These are phyloP conservation scores for Mormyrus lacerda DNA, from an alignment of 2,113 vertebrate genomes.

Conservation along the genomic window DNA sequence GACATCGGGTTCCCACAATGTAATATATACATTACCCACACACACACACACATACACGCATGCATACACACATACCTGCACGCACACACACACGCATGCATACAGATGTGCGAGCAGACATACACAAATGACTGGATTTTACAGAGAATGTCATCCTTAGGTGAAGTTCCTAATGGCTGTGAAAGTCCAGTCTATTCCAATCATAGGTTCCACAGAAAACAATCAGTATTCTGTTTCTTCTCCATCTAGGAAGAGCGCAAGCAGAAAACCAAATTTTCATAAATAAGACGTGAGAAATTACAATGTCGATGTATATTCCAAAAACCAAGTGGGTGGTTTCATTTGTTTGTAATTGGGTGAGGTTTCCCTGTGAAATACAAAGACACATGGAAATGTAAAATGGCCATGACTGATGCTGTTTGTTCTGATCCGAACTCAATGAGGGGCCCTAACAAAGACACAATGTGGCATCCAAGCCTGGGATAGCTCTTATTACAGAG, in stretches of 20 bases:
- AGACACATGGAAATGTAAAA: background rate
- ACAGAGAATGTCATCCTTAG: background rate
- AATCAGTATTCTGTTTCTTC: background rate
- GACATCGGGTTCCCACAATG: background rate
- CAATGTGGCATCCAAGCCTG: background rate
- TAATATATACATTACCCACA: too few species aligned
- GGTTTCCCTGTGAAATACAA: background rate
- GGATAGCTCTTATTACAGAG: background rate
- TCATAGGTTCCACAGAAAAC: background rate
- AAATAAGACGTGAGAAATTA: background rate
- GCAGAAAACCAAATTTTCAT: background rate
- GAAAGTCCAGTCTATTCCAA: background rate
- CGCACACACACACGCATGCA: background rate
- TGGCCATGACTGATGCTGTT: background rate
- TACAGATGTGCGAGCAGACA: background rate
- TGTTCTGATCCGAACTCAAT: background rate
- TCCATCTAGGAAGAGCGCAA: background rate
- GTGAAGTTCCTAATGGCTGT: background rate
- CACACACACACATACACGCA: background rate
- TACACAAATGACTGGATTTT: background rate
- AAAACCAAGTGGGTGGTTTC: background rate
- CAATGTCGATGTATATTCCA: background rate
- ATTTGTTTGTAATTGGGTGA: background rate
- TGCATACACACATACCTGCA: background rate
- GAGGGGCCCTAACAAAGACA: background rate